Evolutionary conservation across 2,797 vertebrate genomes (phyloP).

Genomic region (Ceyx erithaca): DNA sequence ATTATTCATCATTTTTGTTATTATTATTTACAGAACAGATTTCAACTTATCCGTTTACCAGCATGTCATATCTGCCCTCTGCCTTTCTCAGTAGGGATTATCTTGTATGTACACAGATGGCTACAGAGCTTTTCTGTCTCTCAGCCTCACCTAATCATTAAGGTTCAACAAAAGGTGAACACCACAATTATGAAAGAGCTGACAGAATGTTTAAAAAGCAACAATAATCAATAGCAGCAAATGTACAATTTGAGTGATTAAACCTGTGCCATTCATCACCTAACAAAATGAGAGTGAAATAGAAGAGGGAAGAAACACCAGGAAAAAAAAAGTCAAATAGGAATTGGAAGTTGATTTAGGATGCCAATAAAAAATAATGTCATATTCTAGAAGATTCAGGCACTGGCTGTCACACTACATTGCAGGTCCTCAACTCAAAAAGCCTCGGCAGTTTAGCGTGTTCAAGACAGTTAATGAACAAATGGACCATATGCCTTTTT

Average conservation of each 20-base stretch:
- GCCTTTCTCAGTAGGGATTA: slow-evolving; percentile 21
- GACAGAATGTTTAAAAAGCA: slow-evolving; percentile 1
- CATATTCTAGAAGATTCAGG: neutral
- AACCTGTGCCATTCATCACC: neutral
- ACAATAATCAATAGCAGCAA: slow-evolving; percentile 23
- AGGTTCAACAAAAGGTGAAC: slow-evolving; percentile 43
- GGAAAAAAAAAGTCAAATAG: neutral
- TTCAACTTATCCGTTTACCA: slow-evolving; percentile 18
- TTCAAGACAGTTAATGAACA: neutral
- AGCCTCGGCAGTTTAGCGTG: neutral
- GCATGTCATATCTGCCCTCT: slow-evolving; percentile 4
- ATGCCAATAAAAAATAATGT: neutral
- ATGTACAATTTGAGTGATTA: neutral
- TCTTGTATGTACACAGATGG: slow-evolving; percentile 29
- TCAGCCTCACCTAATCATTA: slow-evolving; percentile 16
- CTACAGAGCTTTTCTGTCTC: neutral
- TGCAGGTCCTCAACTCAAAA: neutral
- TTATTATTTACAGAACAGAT: slow-evolving; percentile 33
- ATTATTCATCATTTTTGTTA: neutral
- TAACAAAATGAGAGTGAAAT: neutral
- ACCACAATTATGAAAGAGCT: slow-evolving; percentile 10
- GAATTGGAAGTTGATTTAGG: neutral
- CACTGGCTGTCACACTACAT: neutral
- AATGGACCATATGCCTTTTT: neutral
- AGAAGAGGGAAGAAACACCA: neutral